phyloP scores from a whole-genome alignment of 1,140 invertebrate species.

The Meloidogyne hapla region DNA sequence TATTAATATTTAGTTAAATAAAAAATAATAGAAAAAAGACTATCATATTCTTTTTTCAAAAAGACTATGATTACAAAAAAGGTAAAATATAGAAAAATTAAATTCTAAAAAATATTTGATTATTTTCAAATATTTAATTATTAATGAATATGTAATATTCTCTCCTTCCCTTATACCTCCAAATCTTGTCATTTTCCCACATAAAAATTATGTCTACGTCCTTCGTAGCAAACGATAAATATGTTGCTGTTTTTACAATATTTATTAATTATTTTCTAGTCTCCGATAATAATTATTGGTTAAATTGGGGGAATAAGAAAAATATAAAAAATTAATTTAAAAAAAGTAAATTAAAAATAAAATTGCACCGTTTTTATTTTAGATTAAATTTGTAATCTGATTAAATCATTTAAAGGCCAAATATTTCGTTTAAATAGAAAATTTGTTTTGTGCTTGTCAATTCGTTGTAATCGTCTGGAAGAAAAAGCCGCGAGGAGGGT shows the following conservation, averaged over 20 bases:
- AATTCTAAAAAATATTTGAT: no score
- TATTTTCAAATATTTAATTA: no score
- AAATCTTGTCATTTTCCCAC: not conserved
- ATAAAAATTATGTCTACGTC: not conserved
- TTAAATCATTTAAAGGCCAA: no score
- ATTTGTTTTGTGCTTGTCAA: not conserved
- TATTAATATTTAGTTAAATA: no score
- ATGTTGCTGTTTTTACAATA: no score
- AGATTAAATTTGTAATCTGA: not conserved
- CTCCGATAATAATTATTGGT: no score
- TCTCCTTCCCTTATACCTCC: not conserved
- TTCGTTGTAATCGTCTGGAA: not conserved
- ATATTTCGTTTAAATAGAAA: not conserved
- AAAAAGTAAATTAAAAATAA: not conserved
- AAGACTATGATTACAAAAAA: no score
- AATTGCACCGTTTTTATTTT: not conserved
- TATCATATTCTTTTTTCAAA: no score
- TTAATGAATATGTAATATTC: not conserved
- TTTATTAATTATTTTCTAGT: no score
- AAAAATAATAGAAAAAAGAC: no score
- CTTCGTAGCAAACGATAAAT: not conserved
- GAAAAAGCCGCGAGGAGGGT: not conserved
- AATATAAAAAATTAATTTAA: no score
- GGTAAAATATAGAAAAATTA: no score
- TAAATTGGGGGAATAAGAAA: not conserved